Evolutionary conservation across 2,888 invertebrate genomes (phyloP).

Genomic region (Pasiphila rectangulata): DNA sequence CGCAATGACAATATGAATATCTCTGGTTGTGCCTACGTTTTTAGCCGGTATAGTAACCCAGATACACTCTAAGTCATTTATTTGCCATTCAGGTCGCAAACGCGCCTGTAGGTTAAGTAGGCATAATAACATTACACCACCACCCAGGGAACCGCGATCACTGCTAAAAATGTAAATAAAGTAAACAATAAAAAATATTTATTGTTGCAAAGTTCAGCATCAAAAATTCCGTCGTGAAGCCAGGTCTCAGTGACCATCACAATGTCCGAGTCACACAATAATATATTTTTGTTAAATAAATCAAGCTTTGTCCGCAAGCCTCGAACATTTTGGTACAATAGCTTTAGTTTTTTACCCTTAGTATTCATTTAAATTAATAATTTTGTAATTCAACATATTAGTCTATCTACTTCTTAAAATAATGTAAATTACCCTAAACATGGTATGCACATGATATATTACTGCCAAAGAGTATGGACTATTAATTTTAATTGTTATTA

Average conservation of each 20-base stretch:
- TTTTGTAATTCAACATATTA: background rate
- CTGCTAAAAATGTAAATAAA: conserved; percentile 11
- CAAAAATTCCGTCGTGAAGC: conserved; percentile 13
- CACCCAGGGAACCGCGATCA: conserved; percentile 8
- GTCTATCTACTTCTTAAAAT: too few relatives aligned
- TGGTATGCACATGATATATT: too few relatives aligned
- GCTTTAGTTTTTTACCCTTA: conserved; percentile 8
- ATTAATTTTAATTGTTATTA: too few relatives aligned
- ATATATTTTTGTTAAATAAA: conserved; percentile 14
- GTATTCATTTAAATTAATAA: conserved; percentile 1
- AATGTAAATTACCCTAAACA: background rate
- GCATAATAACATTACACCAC: conserved; percentile 11
- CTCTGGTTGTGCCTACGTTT: background rate
- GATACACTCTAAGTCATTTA: conserved; percentile 3
- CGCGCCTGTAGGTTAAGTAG: background rate
- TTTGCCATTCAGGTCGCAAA: background rate
- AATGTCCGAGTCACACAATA: conserved; percentile 9
- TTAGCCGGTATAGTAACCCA: conserved; percentile 10
- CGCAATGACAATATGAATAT: conserved; percentile 4
- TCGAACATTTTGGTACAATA: conserved; percentile 24
- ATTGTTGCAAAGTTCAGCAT: conserved; percentile 6
- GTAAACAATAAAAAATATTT: too few relatives aligned
- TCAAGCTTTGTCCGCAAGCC: conserved; percentile 22
- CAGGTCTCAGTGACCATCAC: conserved; percentile 12
- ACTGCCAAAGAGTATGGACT: too few relatives aligned